A percentile compares a stretch with the other conserved stretches of the same genome.
Conservation (phyloP, 2,888 invertebrate genomes). For the Lithodes maja region DNA sequence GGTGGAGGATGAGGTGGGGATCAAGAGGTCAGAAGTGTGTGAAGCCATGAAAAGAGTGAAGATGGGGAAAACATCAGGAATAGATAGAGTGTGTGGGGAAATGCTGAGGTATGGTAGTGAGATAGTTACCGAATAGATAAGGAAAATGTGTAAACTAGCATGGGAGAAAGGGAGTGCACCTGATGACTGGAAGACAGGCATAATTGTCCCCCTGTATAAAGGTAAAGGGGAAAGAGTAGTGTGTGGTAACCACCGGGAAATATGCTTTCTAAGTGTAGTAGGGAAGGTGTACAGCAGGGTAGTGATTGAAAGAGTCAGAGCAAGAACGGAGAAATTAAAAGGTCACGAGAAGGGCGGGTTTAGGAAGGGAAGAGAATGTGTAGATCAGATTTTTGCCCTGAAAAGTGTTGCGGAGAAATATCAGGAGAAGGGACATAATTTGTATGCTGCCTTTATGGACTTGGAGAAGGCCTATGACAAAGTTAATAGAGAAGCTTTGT, state of each 20-base stretch:
- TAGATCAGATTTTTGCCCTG: background rate
- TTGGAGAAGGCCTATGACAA: slow-evolving; percentile 15
- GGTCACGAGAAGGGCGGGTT: background rate
- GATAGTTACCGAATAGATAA: background rate
- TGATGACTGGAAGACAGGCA: slow-evolving; percentile 3
- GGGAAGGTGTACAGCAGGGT: background rate
- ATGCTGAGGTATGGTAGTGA: slow-evolving; percentile 11
- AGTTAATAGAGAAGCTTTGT: background rate
- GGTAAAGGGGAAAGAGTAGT: background rate
- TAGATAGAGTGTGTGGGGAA: background rate
- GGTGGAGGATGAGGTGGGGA: background rate
- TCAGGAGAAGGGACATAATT: background rate
- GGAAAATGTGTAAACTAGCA: background rate
- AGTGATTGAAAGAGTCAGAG: background rate
- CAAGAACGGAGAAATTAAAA: background rate
- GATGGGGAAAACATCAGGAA: slow-evolving; percentile 11
- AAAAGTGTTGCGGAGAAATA: background rate
- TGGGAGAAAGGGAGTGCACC: background rate
- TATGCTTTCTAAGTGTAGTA: background rate
- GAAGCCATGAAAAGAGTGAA: background rate
- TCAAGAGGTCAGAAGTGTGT: background rate
- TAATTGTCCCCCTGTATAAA: background rate
- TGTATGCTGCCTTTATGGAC: slow-evolving; percentile 1
- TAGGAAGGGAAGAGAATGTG: slow-evolving; percentile 9
- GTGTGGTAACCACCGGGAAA: background rate